Base-by-base conservation (phyloP, 2,113 vertebrate genomes). In the Nerophis ophidion region DNA sequence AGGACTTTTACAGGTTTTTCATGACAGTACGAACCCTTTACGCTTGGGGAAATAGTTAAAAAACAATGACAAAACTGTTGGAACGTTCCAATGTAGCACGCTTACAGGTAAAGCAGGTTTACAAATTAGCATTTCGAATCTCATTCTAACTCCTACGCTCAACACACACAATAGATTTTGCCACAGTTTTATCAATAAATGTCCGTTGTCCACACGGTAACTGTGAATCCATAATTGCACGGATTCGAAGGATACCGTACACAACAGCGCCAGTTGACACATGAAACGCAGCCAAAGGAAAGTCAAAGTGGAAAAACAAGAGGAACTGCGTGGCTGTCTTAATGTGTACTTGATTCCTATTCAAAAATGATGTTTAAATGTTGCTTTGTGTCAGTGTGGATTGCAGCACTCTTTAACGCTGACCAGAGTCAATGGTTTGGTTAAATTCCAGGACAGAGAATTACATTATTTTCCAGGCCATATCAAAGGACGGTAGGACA, bases 1-100 rank as follows among this genome's bases (percentile, higher is more conserved):
- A 42, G 4, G 9, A 11, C 12, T 42, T 64, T 64, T 57, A 65
- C 77, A 81, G 66, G 66, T 69, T 75, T 56, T 52, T 38, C 63
- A 35, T 5, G 3, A 12, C 9, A 19, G 52, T 26, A 68, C 48
- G 70, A 76, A 66, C 5, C 46, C 50, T 57, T 4, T 15, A 63
- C 50, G 55, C 35, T 38, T 12, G 56, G 77, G 71, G 71, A 67
- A 75, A 79, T 34, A 6, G 13, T 26, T 36, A 11, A 11, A n/a
- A 17, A 10, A 45, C 38, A 35, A 5, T 8, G 3, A 38, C 19
- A 42, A 1, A 19, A 10, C 38, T 16, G 38, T 6, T 42, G 5
- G 34, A 26, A 14, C 55, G 45, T 42, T 51, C 4, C 55, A 58
- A 63, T 51, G 54, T 42, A 42, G 12, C 15, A 57, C 57, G 10